A percentile compares a stretch with the other conserved stretches of the same genome.
Conservation (phyloP, 2,797 vertebrate genomes). For the Podarcis lilfordi region DNA sequence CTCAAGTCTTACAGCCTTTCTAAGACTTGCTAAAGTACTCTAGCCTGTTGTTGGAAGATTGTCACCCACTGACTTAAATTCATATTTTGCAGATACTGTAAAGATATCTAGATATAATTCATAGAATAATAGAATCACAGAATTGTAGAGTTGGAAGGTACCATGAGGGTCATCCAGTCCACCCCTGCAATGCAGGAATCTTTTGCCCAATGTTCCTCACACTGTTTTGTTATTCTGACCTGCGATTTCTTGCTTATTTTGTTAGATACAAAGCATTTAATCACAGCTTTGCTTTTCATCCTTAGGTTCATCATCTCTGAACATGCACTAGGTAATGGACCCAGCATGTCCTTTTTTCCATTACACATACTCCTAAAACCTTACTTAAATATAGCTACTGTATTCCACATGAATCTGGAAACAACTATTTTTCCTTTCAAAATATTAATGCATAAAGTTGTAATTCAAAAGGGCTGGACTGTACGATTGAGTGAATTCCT, state of each 20-base stretch:
- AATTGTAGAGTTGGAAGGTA: too few relatives aligned
- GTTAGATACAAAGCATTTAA: neutral
- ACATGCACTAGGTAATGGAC: neutral
- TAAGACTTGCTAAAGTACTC: neutral
- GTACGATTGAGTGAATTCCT: neutral
- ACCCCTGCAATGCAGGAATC: too few relatives aligned
- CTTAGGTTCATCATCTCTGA: neutral
- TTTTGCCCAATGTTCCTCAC: neutral
- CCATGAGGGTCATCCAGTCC: too few relatives aligned
- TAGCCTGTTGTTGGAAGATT: neutral
- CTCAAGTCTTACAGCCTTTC: neutral
- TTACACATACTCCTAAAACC: neutral
- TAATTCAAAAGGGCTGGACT: neutral
- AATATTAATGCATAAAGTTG: neutral
- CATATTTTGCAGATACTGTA: neutral
- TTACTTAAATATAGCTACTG: neutral
- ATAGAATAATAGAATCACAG: too few relatives aligned
- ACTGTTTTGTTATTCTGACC: neutral
- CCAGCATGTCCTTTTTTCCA: neutral
- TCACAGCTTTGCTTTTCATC: neutral
- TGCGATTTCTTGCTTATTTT: neutral
- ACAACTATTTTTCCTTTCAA: neutral
- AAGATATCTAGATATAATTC: too few relatives aligned
- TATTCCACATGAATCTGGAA: neutral
- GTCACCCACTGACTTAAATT: neutral